These are phyloP conservation scores for Prochilodus magdalenae DNA, from an alignment of 2,113 vertebrate genomes.

Conservation along the genomic window DNA sequence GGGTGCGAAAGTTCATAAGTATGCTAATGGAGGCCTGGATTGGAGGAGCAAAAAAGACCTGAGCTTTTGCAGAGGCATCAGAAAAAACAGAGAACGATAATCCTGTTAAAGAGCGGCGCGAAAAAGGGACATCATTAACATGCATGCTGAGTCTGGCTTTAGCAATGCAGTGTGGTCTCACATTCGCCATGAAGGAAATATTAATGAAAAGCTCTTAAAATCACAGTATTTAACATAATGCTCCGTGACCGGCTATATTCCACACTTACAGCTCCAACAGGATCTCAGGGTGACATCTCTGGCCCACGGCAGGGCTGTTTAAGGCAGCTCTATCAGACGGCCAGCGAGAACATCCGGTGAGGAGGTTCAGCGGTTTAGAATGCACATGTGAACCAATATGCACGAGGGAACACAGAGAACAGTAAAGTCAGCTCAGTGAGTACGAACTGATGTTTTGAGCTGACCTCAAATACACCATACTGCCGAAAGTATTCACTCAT, in stretches of 20 bases:
- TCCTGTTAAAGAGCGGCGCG: constrained; percentile 38
- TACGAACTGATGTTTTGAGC: too few relatives aligned
- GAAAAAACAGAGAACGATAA: constrained; percentile 47
- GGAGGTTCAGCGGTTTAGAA: neutral
- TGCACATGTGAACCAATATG: neutral
- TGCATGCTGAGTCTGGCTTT: constrained; percentile 41
- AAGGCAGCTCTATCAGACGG: neutral
- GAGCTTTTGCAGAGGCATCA: constrained; percentile 52
- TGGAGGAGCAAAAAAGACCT: constrained; percentile 60
- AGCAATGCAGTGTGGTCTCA: constrained; percentile 41
- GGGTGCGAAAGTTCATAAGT: constrained; percentile 75
- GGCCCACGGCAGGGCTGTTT: neutral
- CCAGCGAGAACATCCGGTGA: neutral
- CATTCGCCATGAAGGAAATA: constrained; percentile 24
- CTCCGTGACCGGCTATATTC: constrained; percentile 38
- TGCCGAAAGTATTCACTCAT: too few relatives aligned
- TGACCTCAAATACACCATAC: too few relatives aligned
- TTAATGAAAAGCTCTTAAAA: constrained; percentile 38
- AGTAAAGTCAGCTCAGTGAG: too few relatives aligned
- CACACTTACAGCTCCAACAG: neutral
- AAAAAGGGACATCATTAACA: constrained; percentile 47
- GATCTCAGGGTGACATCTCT: neutral
- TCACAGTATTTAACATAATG: constrained; percentile 22
- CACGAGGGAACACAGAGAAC: neutral
- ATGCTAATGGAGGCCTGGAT: constrained; percentile 68